Conservation (phyloP, 1,140 invertebrate genomes). For the Trichogramma pretiosum region DNA sequence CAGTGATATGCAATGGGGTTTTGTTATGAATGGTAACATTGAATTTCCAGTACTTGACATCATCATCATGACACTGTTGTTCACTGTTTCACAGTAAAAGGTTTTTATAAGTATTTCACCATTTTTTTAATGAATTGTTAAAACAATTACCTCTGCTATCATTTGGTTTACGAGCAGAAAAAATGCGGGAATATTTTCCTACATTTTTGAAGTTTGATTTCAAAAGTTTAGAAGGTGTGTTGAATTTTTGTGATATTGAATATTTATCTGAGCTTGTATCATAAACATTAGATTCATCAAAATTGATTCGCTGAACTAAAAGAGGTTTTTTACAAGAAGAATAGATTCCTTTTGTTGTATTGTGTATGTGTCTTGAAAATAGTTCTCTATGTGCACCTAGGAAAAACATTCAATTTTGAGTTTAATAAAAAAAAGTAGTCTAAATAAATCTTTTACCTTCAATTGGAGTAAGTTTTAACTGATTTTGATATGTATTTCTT, state of each 20-base stretch:
- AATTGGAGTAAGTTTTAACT: slow-evolving; percentile 30
- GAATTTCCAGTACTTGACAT: slow-evolving; percentile 11
- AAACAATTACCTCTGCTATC: slow-evolving; percentile 11
- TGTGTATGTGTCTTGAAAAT: slow-evolving; percentile 25
- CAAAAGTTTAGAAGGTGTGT: slow-evolving; percentile 13
- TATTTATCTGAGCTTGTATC: slow-evolving; percentile 18
- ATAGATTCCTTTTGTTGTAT: slow-evolving; percentile 16
- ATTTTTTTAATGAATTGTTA: background rate
- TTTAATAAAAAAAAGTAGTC: slow-evolving; percentile 3
- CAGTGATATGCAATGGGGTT: slow-evolving; percentile 6
- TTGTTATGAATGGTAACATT: slow-evolving; percentile 7
- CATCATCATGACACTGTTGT: slow-evolving; percentile 9
- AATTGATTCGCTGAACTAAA: slow-evolving; percentile 27
- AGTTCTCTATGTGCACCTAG: slow-evolving; percentile 27
- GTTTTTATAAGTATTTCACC: background rate
- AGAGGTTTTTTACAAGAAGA: slow-evolving; percentile 20
- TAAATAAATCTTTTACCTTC: slow-evolving; percentile 23
- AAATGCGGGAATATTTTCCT: slow-evolving; percentile 29
- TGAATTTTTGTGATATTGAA: background rate
- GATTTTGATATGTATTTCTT: slow-evolving; percentile 18
- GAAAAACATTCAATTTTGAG: background rate
- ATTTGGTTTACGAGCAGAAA: slow-evolving; percentile 18
- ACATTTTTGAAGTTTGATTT: slow-evolving; percentile 14
- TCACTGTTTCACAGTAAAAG: slow-evolving; percentile 1
- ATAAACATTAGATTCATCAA: slow-evolving; percentile 25